Evolutionary conservation across 2,888 invertebrate species (phyloP).

Genomic region (Eudasyphora cyanicolor): DNA sequence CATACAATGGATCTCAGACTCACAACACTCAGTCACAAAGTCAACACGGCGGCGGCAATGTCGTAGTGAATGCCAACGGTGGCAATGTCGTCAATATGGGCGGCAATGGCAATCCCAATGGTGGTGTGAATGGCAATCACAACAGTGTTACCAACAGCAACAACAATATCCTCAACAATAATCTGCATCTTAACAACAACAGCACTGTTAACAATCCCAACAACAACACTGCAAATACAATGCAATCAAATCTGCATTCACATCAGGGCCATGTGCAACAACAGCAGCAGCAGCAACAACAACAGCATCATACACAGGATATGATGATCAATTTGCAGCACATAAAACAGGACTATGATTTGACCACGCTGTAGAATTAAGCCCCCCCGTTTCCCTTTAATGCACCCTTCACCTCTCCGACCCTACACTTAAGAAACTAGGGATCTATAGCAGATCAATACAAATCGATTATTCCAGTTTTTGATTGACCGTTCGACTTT

Average conservation of each 20-base stretch:
- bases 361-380: conserved; percentile 86
- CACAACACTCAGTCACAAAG: conserved; percentile 77
- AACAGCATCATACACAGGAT: conserved; percentile 73
- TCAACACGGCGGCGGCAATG: conserved; percentile 68
- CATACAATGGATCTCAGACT: conserved; percentile 68
- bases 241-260: conserved; percentile 64
- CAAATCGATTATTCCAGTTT: too few relatives aligned
- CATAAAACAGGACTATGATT: conserved; percentile 93
- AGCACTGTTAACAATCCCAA: conserved; percentile 64
- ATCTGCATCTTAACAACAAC: conserved; percentile 57
- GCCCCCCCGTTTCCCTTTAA: not conserved
- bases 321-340: conserved; percentile 80
- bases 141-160: conserved; percentile 76
- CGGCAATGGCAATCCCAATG: conserved; percentile 73
- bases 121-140: conserved; percentile 73
- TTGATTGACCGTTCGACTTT: too few relatives aligned
- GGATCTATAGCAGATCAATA: not conserved
- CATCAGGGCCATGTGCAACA: conserved; percentile 62
- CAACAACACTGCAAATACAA: conserved; percentile 69
- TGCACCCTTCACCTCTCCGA: not conserved
- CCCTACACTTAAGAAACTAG: not conserved
- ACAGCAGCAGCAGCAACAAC: too few relatives aligned
- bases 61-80: conserved; percentile 74
- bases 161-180: conserved; percentile 35
- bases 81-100: conserved; percentile 77